phyloP scores from a whole-genome alignment of 1,140 invertebrate species.

The Achatina immaculata region DNA sequence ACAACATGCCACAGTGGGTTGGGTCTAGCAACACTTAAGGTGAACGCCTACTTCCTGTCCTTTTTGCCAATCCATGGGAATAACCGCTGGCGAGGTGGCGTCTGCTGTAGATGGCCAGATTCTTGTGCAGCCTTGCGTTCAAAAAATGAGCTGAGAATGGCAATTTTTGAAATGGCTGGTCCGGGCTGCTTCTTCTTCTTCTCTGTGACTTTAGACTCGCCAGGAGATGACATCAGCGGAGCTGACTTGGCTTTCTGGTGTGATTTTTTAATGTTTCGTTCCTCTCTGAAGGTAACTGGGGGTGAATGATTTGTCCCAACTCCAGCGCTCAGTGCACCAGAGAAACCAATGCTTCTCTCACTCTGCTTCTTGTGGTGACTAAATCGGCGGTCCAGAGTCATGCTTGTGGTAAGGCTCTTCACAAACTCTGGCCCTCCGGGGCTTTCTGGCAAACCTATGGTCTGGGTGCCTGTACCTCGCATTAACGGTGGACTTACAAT shows the following conservation, averaged over 20 bases:
- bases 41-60: constrained; percentile 32
- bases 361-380: constrained; percentile 33
- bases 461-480: constrained; percentile 32
- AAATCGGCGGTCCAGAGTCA: constrained; percentile 58
- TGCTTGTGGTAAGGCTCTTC: constrained; percentile 58
- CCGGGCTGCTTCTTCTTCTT: constrained; percentile 20
- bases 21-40: neutral
- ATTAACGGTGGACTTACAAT: constrained; percentile 34
- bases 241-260: constrained; percentile 20
- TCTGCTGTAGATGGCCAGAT: neutral
- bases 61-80: constrained; percentile 34
- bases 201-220: neutral
- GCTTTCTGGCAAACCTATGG: constrained; percentile 19
- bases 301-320: neutral
- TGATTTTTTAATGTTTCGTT: neutral
- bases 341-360: constrained; percentile 6
- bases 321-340: neutral
- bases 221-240: neutral
- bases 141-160: constrained; percentile 64
- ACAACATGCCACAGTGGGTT: too few species aligned
- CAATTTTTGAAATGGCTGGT: constrained; percentile 57
- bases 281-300: neutral
- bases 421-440: constrained; percentile 49
- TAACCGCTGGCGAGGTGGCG: neutral
- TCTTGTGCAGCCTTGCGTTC: constrained; percentile 60